phyloP scores from a whole-genome alignment of 2,113 vertebrate genomes.

The Dicerorhinus sumatrensis region DNA sequence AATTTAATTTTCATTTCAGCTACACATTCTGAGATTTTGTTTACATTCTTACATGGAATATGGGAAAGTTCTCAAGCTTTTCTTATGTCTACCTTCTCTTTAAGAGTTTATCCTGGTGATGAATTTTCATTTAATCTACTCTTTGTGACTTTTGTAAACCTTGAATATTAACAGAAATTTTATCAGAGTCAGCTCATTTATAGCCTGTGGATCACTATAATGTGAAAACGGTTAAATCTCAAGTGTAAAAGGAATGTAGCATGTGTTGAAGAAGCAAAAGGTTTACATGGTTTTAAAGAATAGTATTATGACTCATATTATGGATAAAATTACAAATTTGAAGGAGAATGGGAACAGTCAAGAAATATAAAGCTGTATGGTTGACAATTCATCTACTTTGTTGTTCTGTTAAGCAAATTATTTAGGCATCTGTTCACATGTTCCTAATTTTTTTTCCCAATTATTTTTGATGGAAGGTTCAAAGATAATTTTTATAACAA shows the following conservation, averaged over 20 bases:
- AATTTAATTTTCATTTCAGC: background rate
- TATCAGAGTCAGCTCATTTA: conserved; percentile 61
- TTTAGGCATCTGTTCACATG: background rate
- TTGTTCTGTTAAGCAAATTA: conserved; percentile 3
- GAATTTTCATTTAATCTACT: conserved; percentile 61
- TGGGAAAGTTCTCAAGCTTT: background rate
- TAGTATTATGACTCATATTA: background rate
- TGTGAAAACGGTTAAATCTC: background rate
- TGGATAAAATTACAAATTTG: background rate
- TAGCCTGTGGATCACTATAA: background rate
- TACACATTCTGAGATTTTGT: conserved; percentile 23
- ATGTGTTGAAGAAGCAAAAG: background rate
- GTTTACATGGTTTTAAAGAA: background rate
- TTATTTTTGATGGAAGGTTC: conserved; percentile 27
- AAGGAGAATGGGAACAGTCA: background rate
- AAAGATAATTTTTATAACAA: background rate
- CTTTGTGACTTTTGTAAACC: conserved; percentile 58
- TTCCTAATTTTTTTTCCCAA: conserved; percentile 8
- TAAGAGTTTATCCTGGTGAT: conserved; percentile 58
- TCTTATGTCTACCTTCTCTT: background rate
- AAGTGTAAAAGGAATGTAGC: background rate
- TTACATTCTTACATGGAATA: background rate
- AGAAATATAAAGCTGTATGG: background rate
- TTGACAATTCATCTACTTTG: background rate
- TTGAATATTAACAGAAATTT: conserved; percentile 66